Base-by-base conservation (phyloP, 1,140 invertebrate species). In the Nasonia giraulti region DNA sequence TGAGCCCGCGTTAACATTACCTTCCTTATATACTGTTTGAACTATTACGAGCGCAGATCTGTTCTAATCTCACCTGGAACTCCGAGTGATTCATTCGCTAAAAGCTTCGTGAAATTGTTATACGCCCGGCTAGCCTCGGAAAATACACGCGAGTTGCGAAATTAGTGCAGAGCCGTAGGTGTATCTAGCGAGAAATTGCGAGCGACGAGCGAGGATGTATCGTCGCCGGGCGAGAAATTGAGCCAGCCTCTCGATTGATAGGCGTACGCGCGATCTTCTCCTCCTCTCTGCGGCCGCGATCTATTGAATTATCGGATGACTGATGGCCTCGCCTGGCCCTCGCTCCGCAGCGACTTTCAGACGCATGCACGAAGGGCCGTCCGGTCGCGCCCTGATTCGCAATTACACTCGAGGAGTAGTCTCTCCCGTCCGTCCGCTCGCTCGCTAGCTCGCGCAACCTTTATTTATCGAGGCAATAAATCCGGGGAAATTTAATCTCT, bases 221-320 rank as follows among this genome's bases (percentile, higher is more conserved):
- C 55, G 55, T 20, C 17, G 47, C 14, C 17, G 50, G 50, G 50
- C 55, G 80, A 66, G 66, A 82, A 82, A 82, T 82, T 82, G 69
- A 73, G 80, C 62, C 40, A 82, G 40, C 23, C 31, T 82, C 80
- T 17, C 68, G 80, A 82, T 82, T 82, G 80, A 82, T 82, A 82
- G 80, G 44, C 6, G 55, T 74, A 44, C 71, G 68, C 23, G 27
- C 23, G 68, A n/a, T 6, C 55, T 62, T n/a, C 55, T 55, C 50
- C 66, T 71, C 50, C 66, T 71, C 66, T 71, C 68, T 33, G 68
- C 10, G 68, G 68, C 31, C 31, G 23, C 31, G 27, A 27, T 82
- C 80, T 82, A 82, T 82, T 82, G 68, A 82, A 82, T 82, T 82
- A 82, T 55, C 68, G 62, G 80, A 82, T 82, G 80, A 82, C 80